Evolutionary conservation across 2,797 vertebrate species (phyloP).

Genomic region (Enteromius fasciolatus): DNA sequence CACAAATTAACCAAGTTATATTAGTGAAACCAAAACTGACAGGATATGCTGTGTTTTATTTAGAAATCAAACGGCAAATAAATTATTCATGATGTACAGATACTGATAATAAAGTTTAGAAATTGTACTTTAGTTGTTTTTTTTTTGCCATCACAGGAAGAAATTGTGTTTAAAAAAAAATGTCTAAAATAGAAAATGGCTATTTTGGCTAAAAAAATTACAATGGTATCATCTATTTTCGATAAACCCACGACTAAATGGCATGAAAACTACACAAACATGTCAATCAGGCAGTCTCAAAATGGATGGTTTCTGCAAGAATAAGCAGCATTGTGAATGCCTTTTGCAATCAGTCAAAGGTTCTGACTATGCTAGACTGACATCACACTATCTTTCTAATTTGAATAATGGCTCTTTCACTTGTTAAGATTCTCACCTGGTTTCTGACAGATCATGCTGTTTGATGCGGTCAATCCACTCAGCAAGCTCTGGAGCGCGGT

Average conservation of each 20-base stretch:
- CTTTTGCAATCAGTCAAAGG: neutral
- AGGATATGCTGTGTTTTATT: neutral
- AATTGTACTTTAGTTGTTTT: neutral
- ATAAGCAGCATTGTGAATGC: neutral
- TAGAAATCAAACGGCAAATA: neutral
- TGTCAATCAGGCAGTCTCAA: neutral
- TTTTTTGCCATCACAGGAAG: neutral
- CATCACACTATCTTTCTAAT: neutral
- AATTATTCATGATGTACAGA: neutral
- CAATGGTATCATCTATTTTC: neutral
- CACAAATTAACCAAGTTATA: neutral
- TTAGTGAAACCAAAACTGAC: neutral
- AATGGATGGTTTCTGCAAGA: neutral
- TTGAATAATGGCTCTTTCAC: neutral
- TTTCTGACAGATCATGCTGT: slow-evolving; percentile 91
- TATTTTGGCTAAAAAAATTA: neutral
- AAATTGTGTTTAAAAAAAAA: neutral
- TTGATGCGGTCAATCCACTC: slow-evolving; percentile 90
- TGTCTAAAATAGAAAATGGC: neutral
- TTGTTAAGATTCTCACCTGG: slow-evolving; percentile 68
- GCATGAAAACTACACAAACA: neutral
- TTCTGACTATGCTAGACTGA: neutral
- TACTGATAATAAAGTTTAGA: neutral
- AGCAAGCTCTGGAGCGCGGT: slow-evolving; percentile 80
- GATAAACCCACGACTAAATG: neutral